A percentile compares a stretch with the other conserved stretches of the same genome.
These are phyloP conservation scores for Dryococelus australis DNA, from an alignment of 2,888 invertebrate genomes.

Conservation along the genomic window DNA sequence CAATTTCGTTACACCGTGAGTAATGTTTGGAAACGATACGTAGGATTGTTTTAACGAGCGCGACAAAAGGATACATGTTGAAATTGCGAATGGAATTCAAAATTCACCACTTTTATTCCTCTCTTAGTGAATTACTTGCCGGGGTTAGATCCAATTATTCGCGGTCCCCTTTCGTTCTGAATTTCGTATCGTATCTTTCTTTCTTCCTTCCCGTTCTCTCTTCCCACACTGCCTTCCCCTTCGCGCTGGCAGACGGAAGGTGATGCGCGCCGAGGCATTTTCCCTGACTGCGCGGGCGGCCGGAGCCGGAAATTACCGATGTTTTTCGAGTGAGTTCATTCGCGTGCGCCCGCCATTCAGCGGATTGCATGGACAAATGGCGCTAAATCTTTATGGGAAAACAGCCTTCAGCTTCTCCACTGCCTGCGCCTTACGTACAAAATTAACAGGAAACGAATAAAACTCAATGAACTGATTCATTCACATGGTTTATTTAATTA, in stretches of 20 bases:
- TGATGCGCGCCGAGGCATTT: neutral
- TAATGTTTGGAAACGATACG: neutral
- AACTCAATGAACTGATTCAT: too few species aligned
- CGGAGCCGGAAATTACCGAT: slow-evolving; percentile 16
- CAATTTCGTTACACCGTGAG: neutral
- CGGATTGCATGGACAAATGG: neutral
- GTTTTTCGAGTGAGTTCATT: neutral
- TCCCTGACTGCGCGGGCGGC: neutral
- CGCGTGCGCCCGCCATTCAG: neutral
- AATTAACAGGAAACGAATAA: too few species aligned
- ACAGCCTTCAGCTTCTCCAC: too few species aligned
- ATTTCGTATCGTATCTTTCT: neutral
- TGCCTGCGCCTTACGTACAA: too few species aligned
- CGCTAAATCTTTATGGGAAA: neutral
- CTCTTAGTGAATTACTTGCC: neutral
- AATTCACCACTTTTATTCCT: neutral
- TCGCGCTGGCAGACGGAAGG: neutral
- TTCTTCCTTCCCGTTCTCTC: neutral
- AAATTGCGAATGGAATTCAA: neutral
- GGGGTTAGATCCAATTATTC: neutral
- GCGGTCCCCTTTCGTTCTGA: neutral
- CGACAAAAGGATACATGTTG: neutral
- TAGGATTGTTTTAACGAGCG: neutral
- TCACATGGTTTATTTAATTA: too few species aligned
- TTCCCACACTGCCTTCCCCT: neutral